These are phyloP conservation scores for Parapristionchus giblindavisi DNA, from an alignment of 2,888 invertebrate species.

Conservation along the genomic window DNA sequence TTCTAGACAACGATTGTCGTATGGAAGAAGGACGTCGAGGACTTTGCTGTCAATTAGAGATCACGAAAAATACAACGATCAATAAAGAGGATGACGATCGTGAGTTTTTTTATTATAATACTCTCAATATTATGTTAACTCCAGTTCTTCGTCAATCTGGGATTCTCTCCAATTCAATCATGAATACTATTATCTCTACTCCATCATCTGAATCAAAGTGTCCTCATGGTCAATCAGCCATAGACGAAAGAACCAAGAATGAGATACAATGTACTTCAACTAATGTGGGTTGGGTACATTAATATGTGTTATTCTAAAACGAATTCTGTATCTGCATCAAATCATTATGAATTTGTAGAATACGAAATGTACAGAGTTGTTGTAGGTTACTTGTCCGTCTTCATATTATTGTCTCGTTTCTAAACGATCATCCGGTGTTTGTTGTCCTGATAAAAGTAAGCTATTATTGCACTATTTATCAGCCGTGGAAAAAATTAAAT, in stretches of 20 bases:
- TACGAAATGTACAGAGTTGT: too few relatives aligned
- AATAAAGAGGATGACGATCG: background rate
- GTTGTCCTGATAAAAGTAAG: constrained; percentile 20
- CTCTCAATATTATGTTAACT: background rate
- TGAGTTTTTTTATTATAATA: background rate
- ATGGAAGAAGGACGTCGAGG: constrained; percentile 12
- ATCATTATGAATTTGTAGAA: background rate
- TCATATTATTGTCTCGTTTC: constrained; percentile 18
- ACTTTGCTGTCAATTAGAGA: constrained; percentile 22
- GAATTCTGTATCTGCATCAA: background rate
- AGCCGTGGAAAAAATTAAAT: too few relatives aligned
- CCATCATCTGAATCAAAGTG: background rate
- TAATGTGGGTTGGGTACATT: background rate
- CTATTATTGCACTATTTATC: background rate
- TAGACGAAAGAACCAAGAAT: background rate
- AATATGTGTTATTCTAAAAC: too few relatives aligned
- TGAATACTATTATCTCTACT: too few relatives aligned
- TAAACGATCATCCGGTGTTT: constrained; percentile 7
- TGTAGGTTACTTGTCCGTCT: constrained; percentile 8
- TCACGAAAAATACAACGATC: background rate
- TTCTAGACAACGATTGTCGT: constrained; percentile 18
- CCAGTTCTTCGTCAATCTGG: background rate
- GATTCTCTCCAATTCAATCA: background rate
- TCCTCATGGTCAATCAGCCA: constrained; percentile 3
- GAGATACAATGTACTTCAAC: background rate